Evolutionary conservation across 1,140 invertebrate genomes (phyloP), one percentile per base, ranked within the genome.

Genomic region (Drosophila punjabiensis): DNA sequence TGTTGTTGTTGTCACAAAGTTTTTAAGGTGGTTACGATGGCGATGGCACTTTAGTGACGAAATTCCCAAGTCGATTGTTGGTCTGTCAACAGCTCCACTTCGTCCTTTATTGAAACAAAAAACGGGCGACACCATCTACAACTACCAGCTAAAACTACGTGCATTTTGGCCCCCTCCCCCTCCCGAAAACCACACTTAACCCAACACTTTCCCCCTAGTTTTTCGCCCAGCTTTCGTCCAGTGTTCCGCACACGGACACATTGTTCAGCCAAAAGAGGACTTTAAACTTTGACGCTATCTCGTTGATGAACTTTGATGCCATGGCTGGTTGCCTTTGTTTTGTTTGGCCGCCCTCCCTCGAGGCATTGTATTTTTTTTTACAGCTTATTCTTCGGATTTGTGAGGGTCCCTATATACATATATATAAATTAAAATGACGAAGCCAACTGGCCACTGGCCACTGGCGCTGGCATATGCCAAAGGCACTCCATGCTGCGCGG

Each of bases 1-100:
- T 58, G 20, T 37, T 78, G 55, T 65, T 81, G 74, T 79, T 87
- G 66, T 79, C 73, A 70, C 64, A 82, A 89, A 85, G 82, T 79
- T 89, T 69, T 76, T 75, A 81, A 84, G 74, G 66, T 71, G 80
- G 64, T 50, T 79, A 55, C 67, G 61, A 63, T 69, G 84, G 74
- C 85, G 78, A 89, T 89, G 85, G 86, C 82, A 90, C 85, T 89
- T 90, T 58, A 81, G 85, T 90, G 86, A 86, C 87, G 80, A 86
- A 90, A 90, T 90, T 90, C 86, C 86, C 86, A 86, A 90, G 86
- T 91, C 82, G 86, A 90, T 90, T 90, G 86, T 90, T 90, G 87
- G 86, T 90, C 87, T 90, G 86, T 90, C 86, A 90, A 90, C 86
- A 91, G 86, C 79, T 76, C 71, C 79, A 55, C 79, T 47, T 32